Conservation (phyloP, 2,797 vertebrate genomes). For the Gambusia yucatana region DNA sequence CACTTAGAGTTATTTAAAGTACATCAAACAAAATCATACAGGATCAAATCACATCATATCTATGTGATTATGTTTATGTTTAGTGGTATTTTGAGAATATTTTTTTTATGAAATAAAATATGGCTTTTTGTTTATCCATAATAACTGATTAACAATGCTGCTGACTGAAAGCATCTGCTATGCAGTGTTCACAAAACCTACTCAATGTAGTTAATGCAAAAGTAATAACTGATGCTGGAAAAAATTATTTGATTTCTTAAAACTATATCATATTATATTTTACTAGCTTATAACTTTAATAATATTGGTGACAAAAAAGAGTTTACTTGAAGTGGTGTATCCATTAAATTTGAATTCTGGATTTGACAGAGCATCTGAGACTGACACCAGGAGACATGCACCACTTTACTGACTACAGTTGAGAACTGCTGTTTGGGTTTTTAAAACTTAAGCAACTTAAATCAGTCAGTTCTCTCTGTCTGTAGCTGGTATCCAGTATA, state of each 20-base stretch:
- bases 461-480: constrained; percentile 7
- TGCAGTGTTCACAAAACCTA: not conserved
- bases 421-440: not conserved
- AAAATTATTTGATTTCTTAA: not conserved
- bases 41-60: not conserved
- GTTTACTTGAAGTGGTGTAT: not conserved
- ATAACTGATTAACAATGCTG: not conserved
- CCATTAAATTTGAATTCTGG: not conserved
- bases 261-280: not conserved
- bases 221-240: not conserved
- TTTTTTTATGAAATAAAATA: not conserved
- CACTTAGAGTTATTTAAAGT: not conserved
- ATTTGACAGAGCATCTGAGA: not conserved
- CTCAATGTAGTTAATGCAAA: not conserved
- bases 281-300: not conserved
- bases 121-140: not conserved
- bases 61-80: not conserved
- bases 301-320: not conserved
- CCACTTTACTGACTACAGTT: not conserved
- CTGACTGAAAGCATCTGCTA: not conserved
- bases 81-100: not conserved
- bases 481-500: constrained; percentile 16
- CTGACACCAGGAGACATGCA: not conserved
- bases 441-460: not conserved
- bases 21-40: not conserved